These are phyloP conservation scores for Stenopsyche tienmushanensis DNA, from an alignment of 1,140 invertebrate genomes.

Conservation along the genomic window DNA sequence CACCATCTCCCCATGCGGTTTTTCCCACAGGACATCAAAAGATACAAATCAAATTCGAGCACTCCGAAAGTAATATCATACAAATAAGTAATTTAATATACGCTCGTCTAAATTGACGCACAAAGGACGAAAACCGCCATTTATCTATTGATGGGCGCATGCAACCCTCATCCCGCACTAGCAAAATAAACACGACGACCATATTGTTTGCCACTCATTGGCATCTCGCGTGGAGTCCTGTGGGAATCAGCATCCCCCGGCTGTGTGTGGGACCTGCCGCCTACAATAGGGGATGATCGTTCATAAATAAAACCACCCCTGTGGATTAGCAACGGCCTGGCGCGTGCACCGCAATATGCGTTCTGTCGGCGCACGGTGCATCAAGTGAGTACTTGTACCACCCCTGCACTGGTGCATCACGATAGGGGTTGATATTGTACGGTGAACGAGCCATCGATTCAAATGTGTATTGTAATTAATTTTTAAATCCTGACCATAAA, in stretches of 20 bases:
- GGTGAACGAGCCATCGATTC: too few species aligned
- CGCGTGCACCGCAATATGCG: constrained; percentile 36
- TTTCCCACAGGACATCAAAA: too few species aligned
- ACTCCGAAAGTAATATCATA: too few species aligned
- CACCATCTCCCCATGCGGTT: too few species aligned
- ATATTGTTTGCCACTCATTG: constrained; percentile 24
- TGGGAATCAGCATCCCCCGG: too few species aligned
- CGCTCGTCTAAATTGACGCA: constrained; percentile 11
- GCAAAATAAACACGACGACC: constrained; percentile 19
- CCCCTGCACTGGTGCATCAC: not conserved
- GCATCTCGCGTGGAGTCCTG: constrained; percentile 26
- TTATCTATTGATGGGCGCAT: not conserved
- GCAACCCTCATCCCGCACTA: constrained; percentile 18
- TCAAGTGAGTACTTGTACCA: not conserved
- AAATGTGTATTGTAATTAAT: not conserved
- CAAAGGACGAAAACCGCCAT: not conserved
- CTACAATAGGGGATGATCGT: constrained; percentile 24
- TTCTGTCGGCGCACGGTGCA: constrained; percentile 21
- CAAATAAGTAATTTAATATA: not conserved
- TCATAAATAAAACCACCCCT: constrained; percentile 33
- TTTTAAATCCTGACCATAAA: too few species aligned
- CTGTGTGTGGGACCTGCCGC: too few species aligned
- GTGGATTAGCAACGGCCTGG: not conserved
- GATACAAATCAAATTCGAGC: too few species aligned
- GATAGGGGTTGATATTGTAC: constrained; percentile 4